Base-by-base conservation (phyloP, 2,113 vertebrate genomes). In the Lepus americanus region DNA sequence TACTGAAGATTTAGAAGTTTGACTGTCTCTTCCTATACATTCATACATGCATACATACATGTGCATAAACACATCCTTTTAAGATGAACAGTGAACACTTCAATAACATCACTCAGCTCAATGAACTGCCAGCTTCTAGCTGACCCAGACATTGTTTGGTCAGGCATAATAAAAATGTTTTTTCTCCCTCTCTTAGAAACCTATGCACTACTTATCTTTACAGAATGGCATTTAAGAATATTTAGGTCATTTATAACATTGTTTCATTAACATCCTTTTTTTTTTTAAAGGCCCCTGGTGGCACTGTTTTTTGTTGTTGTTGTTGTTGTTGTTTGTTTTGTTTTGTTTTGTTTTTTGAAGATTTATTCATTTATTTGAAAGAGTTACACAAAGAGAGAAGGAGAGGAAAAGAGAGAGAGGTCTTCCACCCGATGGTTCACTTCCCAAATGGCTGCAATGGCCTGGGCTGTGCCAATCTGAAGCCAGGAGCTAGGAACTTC, bases 141-240 rank as follows among this genome's bases (percentile, higher is more conserved):
- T 19, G 29, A 69, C 53, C 36, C 36, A 64, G 70, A 66, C 20
- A 94, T 81, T 96, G 59, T 80, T 53, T 88, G 31, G 16, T 27
- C 44, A 83, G 6, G 63, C 39, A 82, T 63, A 89, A 85, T 78
- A 59, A 94, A 94, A 86, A 17, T 22, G 9, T 16, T 36, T 90
- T 76, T 88, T 73, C 82, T 87, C 36, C n/a, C n/a, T 73, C 23
- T 74, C 78, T 59, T 94, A 87, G 87, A 92, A 95, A 89, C 9
- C 31, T 27, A 81, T 29, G n/a, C 16, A 88, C 55, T n/a, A 39
- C 29, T 88, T 94, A 90, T 49, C 74, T 92, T 83, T 81, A 94
- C n/a, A 83, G 27, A 80, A 19, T 73, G 29, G 29, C 55, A 93
- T 55, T 82, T 84, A 0, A 64, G 72, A 92, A 95, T 69, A 94